Base-by-base conservation (phyloP, 2,113 vertebrate genomes). In the Corythoichthys intestinalis region DNA sequence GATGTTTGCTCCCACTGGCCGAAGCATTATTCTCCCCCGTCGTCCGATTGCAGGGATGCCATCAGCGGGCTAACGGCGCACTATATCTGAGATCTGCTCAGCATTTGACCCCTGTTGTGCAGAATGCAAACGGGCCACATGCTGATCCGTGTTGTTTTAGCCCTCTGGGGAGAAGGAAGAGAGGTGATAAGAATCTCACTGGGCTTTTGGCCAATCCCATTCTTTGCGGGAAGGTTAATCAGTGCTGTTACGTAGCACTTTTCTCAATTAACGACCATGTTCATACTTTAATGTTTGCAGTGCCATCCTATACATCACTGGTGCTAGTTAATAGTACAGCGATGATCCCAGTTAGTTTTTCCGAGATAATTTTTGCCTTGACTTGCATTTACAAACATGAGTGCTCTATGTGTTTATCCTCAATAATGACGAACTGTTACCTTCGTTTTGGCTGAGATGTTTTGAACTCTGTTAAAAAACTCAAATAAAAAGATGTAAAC, bases 81-180 rank as follows among this genome's bases (percentile, higher is more conserved):
- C 49, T 82, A 83, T 85, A 79, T 83, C n/a, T 74, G 67, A n/a
- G 69, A 89, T 89, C 84, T 82, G 81, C 69, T 88, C 83, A 64
- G 80, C 64, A 46, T 77, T 69, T 73, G 87, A 83, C 77, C 79
- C 85, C 83, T 38, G 69, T 77, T 80, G 79, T 78, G 84, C 67
- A 67, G 74, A 84, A 76, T 77, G 64, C 81, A 86, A 89, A 85
- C 76, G 67, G 82, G 71, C 85, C 85, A 78, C 86, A 91, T 89
- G 82, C 85, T 90, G 81, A 82, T 82, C 76, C 69, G n/a, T 90
- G 88, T 91, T 91, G 85, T 88, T 89, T 89, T 91, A 86, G 86
- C 85, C 88, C 86, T 85, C 78, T 71, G 86, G 87, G 86, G 83
- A 86, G 78, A 81, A 75, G 78, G 87, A 81, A 83, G 75, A 70